A percentile compares a stretch with the other conserved stretches of the same genome.
Evolutionary conservation across 2,888 invertebrate genomes (phyloP).

Genomic region (Trachelus stipa): DNA sequence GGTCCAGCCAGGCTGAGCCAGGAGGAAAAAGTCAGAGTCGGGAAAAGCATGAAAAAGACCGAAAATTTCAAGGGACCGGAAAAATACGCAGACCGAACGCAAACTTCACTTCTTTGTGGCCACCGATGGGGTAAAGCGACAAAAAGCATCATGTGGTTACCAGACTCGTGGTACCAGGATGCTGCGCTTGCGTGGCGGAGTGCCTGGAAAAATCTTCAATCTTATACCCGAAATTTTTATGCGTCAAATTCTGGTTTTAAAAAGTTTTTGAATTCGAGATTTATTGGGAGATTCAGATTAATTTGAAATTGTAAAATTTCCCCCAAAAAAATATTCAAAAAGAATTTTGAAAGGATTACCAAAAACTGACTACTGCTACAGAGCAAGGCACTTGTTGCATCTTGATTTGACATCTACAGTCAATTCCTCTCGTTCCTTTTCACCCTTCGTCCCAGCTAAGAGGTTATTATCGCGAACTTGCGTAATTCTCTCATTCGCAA

Average conservation of each 20-base stretch:
- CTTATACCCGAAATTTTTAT: not conserved
- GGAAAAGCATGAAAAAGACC: not conserved
- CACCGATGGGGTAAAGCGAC: not conserved
- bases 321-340: not conserved
- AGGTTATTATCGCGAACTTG: not conserved
- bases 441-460: not conserved
- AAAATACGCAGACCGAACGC: not conserved
- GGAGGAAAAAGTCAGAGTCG: not conserved
- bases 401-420: not conserved
- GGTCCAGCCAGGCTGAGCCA: not conserved
- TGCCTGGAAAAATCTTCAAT: not conserved
- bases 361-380: not conserved
- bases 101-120: not conserved
- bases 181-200: not conserved
- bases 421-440: not conserved
- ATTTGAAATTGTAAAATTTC: not conserved
- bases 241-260: not conserved
- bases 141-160: not conserved
- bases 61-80: not conserved
- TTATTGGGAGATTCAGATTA: too few species aligned
- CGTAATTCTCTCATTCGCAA: slow-evolving; percentile 36
- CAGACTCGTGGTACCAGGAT: not conserved
- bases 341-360: not conserved
- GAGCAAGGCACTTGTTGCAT: not conserved
- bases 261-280: too few species aligned